Percentiles rank a stretch among this genome's conserved stretches.
Conservation (phyloP, 2,888 invertebrate genomes). For the Palloptera scutellata region DNA sequence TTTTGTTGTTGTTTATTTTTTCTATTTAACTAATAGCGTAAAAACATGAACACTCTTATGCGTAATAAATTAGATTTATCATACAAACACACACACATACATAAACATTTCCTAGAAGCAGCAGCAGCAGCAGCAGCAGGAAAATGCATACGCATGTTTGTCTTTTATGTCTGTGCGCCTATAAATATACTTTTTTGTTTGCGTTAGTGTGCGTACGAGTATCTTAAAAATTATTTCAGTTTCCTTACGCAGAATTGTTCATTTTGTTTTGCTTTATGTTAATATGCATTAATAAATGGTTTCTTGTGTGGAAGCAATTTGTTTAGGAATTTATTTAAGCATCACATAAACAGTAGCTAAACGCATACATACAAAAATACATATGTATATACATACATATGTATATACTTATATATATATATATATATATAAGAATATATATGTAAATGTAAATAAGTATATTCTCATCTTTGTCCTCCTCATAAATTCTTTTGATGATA, state of each 20-base stretch:
- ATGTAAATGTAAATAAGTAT: no score
- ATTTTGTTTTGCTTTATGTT: neutral
- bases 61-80: constrained; percentile 28
- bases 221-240: no score
- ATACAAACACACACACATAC: neutral
- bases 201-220: no score
- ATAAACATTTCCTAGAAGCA: neutral
- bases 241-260: no score
- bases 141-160: no score
- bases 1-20: neutral
- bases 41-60: constrained; percentile 19
- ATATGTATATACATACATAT: neutral
- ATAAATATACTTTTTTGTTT: no score
- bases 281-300: constrained; percentile 28
- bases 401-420: neutral
- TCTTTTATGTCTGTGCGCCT: no score
- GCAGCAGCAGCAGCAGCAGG: no score
- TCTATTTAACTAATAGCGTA: constrained; percentile 10
- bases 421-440: neutral
- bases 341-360: no score
- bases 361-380: neutral
- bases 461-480: no score
- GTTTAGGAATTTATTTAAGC: constrained; percentile 3
- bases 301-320: constrained; percentile 21
- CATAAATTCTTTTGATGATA: no score